Evolutionary conservation across 2,113 vertebrate species (phyloP), one percentile per base, ranked within the genome.

Genomic region (Rattus rattus): DNA sequence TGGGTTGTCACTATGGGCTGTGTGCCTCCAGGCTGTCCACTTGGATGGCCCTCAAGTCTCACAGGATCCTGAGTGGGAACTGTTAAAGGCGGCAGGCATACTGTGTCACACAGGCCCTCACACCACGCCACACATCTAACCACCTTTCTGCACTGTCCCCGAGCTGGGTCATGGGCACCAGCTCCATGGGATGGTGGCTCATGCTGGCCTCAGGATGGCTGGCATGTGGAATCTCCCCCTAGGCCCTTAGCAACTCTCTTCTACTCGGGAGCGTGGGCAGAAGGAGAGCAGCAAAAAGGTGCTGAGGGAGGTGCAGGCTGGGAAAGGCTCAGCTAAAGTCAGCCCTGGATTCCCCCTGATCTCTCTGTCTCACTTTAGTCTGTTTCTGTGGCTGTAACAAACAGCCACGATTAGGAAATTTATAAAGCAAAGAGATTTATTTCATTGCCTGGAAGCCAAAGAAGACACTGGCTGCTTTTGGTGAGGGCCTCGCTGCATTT

Each of bases 101-200:
- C 16, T 67, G 43, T 26, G n/a, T 30, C 52, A 7, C 26, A 7
- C 0, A n/a, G 26, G n/a, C 7, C 39, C n/a, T 75, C 79, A 26
- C 52, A 24, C 4, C 3, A 67, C 3, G 43, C 10, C 2, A 17
- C 0, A 1, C 17, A 47, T 13, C 28, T 28, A 73, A 63, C 22
- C 36, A 28, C 69, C 2, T 5, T 63, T 49, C 77, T 8, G 4
- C 0, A 7, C 52, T 1, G 36, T 14, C 43, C 36, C 81, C 2
- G 11, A 2, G 30, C 26, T 20, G 20, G 49, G 49, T 39, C 73
- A 80, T 28, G 0, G 59, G 72, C n/a, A 43, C 33, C 8, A 16
- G 72, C 30, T 26, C 77, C 36, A 43, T 1, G 0, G 63, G 43
- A 52, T 5, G n/a, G n/a, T n/a, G n/a, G 43, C 75, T 69, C 4